Percentiles rank a stretch among this genome's conserved stretches.
Evolutionary conservation across 2,888 invertebrate genomes (phyloP).

Genomic region (Pachliopta kotzebuea): DNA sequence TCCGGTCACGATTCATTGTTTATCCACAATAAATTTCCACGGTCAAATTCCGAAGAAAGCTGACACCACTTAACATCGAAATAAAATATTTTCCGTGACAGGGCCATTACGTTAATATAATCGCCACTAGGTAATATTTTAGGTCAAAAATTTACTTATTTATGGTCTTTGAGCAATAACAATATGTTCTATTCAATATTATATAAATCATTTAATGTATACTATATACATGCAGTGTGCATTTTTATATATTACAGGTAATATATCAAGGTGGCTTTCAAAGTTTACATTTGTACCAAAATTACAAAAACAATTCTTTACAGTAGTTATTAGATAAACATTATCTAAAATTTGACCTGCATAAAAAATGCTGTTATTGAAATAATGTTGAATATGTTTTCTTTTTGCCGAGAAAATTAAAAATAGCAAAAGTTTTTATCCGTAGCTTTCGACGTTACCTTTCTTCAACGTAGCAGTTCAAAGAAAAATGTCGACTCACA

Average conservation of each 20-base stretch:
- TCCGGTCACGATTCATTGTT: conserved; percentile 72
- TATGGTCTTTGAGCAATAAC: too few species aligned
- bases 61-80: conserved; percentile 47
- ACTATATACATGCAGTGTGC: too few species aligned
- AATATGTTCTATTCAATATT: too few species aligned
- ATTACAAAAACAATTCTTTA: too few species aligned
- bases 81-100: conserved; percentile 34
- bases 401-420: neutral
- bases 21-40: conserved; percentile 69
- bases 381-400: neutral
- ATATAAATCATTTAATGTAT: too few species aligned
- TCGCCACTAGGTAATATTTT: neutral
- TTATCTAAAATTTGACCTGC: too few species aligned
- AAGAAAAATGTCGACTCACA: conserved; percentile 26
- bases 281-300: too few species aligned
- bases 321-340: too few species aligned
- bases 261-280: too few species aligned
- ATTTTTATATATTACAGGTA: too few species aligned
- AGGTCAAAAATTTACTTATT: too few species aligned
- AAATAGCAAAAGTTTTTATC: conserved; percentile 9
- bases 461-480: conserved; percentile 17
- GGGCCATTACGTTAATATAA: neutral
- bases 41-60: conserved; percentile 59
- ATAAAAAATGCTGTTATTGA: neutral
- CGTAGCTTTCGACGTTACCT: conserved; percentile 9